Base-by-base conservation (phyloP, 2,797 vertebrate genomes). In the Sebastolobus altivelis region DNA sequence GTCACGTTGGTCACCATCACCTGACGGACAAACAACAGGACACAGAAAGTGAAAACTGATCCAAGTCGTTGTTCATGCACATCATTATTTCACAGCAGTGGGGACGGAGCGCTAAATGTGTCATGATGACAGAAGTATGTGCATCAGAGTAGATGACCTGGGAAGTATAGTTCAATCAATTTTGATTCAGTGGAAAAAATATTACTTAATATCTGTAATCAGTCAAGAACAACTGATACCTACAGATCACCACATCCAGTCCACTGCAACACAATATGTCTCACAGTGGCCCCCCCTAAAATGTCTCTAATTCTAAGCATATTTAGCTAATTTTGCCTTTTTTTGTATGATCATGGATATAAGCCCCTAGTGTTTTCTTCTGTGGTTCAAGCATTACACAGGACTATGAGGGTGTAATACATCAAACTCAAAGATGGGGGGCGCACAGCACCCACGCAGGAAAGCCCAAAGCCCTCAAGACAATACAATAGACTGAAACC, bases 1-100 rank as follows among this genome's bases (percentile, higher is more conserved):
- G 98, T 99, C 79, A 99, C 98, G 5, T 99, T 99, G 75, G 98
- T 99, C 90, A 99, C 98, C 98, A 99, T 99, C 82, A 99, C 98
- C 98, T 99, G 87, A 20, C 25, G 37, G 40, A 62, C 54, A 43
- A 20, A 58, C 46, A 79, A 43, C 77, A 63, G 77, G 31, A 83
- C 22, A 38, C 2, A 6, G 31, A 9, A 65, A 58, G 0, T 18
- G 1, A 54, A 69, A 59, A 22, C 16, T 13, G 3, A 40, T 20
- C 6, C 6, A 11, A 27, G 16, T 37, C 1, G 2, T 55, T 11
- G n/a, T 31, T 59, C 59, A 25, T 5, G 31, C 38, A 54, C 11
- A 8, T 46, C 16, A 16, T 12, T 4, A 16, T 31, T 38, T 43
- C 37, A 73, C 8, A 43, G 46, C 62, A 25, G 31, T 38, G 65